These are phyloP conservation scores for Nasonovia ribisnigri DNA, from an alignment of 2,888 invertebrate species.

Conservation along the genomic window DNA sequence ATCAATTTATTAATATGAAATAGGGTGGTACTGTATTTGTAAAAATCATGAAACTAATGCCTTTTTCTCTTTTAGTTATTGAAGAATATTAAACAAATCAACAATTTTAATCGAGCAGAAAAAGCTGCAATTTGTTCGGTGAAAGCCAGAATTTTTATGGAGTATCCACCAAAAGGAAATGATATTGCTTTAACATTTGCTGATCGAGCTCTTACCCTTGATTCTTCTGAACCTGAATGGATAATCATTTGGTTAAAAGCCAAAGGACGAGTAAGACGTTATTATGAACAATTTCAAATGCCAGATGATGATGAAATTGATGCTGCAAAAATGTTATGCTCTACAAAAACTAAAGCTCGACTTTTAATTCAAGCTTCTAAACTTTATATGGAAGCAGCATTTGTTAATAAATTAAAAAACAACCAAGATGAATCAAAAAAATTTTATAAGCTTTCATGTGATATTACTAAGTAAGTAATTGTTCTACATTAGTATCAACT, in stretches of 20 bases:
- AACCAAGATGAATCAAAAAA: background rate
- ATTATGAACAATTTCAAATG: background rate
- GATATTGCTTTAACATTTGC: conserved; percentile 40
- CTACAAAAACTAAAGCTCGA: background rate
- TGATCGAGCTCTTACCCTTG: background rate
- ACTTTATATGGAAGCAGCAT: conserved; percentile 25
- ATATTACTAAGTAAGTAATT: conserved; percentile 27
- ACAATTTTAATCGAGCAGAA: background rate
- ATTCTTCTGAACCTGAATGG: conserved; percentile 40
- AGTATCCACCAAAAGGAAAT: conserved; percentile 48
- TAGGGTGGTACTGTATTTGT: background rate
- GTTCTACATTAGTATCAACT: background rate
- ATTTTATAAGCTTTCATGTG: conserved; percentile 29
- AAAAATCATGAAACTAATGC: background rate
- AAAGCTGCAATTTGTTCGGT: conserved; percentile 25
- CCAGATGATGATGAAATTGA: background rate
- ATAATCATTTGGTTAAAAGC: conserved; percentile 57
- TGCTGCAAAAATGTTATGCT: conserved; percentile 30
- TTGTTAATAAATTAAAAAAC: background rate
- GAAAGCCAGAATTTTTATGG: conserved; percentile 46
- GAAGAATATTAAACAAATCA: background rate
- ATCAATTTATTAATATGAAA: background rate
- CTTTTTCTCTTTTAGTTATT: conserved; percentile 16
- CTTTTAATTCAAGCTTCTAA: conserved; percentile 38
- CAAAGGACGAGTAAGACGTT: conserved; percentile 57